A percentile compares a stretch with the other conserved stretches of the same genome.
phyloP scores from a whole-genome alignment of 2,797 vertebrate species.

The Phyllotis vaccarum region DNA sequence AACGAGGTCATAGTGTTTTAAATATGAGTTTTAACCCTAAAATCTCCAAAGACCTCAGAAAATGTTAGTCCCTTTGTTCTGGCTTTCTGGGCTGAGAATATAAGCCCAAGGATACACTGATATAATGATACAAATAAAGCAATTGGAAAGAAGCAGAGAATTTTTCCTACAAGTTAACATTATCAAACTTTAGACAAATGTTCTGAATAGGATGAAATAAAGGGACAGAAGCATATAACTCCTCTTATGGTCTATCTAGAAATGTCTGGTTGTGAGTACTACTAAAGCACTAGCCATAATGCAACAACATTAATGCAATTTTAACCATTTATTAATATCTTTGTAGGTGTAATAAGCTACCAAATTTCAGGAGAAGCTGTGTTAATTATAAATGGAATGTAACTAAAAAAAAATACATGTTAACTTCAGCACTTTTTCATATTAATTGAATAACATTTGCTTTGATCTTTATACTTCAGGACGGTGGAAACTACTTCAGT shows the following conservation, averaged over 20 bases:
- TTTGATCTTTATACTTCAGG: background rate
- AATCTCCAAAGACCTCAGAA: background rate
- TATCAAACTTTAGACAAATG: background rate
- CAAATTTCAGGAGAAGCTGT: background rate
- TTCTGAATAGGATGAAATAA: background rate
- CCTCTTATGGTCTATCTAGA: background rate
- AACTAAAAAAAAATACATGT: background rate
- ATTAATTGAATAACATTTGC: background rate
- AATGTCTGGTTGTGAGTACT: background rate
- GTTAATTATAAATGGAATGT: background rate
- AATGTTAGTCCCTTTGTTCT: background rate
- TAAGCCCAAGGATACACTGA: fast-evolving
- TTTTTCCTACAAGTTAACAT: background rate
- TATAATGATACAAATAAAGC: background rate
- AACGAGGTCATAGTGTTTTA: background rate
- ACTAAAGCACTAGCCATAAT: background rate
- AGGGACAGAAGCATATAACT: background rate
- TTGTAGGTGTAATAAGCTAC: background rate
- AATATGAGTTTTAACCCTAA: background rate
- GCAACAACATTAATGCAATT: background rate
- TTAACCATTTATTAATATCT: background rate
- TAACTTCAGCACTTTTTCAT: background rate
- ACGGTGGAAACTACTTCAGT: background rate
- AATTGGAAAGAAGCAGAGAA: background rate
- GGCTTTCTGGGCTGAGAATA: background rate